phyloP scores from a whole-genome alignment of 2,113 vertebrate species.

The Cranoglanis bouderius region DNA sequence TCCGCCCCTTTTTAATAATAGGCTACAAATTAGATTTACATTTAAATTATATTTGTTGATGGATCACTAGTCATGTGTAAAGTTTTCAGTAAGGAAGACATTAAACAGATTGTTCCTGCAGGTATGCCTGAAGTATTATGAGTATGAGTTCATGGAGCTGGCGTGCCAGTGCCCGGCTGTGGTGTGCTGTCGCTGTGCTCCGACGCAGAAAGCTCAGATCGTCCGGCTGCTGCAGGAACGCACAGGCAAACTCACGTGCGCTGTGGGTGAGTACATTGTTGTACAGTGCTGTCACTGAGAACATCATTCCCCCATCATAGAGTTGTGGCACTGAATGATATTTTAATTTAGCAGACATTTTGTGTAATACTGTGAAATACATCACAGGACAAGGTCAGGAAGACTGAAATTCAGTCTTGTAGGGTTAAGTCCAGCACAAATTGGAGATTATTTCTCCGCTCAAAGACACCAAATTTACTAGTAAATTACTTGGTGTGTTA shows the following conservation, averaged over 20 bases:
- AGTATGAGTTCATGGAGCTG: slow-evolving; percentile 97
- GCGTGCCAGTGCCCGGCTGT: slow-evolving; percentile 95
- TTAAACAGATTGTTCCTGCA: slow-evolving; percentile 56
- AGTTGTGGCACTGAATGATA: neutral
- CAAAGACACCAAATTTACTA: neutral
- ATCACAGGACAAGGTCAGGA: neutral
- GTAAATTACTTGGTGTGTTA: neutral
- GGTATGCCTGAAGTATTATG: slow-evolving; percentile 96
- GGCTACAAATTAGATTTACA: neutral
- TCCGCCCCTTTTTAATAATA: neutral
- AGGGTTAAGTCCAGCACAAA: neutral
- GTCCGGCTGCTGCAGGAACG: slow-evolving; percentile 91
- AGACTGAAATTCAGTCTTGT: neutral
- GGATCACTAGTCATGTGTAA: neutral
- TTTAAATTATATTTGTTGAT: neutral
- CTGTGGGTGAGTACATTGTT: slow-evolving; percentile 78
- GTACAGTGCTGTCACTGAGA: slow-evolving; percentile 8
- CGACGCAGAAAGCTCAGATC: slow-evolving; percentile 96
- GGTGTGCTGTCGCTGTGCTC: slow-evolving; percentile 92
- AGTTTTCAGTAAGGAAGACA: neutral
- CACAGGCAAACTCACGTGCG: slow-evolving; percentile 92
- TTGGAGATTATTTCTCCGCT: neutral
- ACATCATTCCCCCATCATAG: neutral
- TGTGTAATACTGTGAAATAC: neutral
- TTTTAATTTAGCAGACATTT: neutral